phyloP scores from a whole-genome alignment of 1,140 invertebrate species.

The Drosophila ercepeae region DNA sequence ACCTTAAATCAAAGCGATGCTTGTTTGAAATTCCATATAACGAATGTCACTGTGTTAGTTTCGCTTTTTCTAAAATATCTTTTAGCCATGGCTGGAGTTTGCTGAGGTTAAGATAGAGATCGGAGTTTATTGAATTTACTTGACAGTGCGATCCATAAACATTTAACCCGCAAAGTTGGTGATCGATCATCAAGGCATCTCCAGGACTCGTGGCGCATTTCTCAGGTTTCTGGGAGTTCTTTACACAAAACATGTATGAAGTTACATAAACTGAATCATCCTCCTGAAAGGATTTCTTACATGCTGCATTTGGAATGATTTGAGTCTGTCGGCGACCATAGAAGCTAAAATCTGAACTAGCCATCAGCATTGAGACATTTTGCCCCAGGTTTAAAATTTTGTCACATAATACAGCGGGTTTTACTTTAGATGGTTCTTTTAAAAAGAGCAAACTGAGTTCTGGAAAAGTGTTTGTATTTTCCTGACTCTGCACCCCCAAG shows the following conservation, averaged over 20 bases:
- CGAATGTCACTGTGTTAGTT: not conserved
- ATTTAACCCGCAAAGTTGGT: conserved; percentile 24
- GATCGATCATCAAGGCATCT: conserved; percentile 11
- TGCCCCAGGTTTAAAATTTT: not conserved
- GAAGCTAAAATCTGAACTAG: conserved; percentile 24
- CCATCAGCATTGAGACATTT: conserved; percentile 33
- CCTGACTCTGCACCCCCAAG: not conserved
- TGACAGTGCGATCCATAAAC: conserved; percentile 24
- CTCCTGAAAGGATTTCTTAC: conserved; percentile 9
- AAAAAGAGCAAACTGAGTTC: conserved; percentile 14
- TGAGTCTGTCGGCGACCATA: conserved; percentile 17
- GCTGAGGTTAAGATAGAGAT: conserved; percentile 14
- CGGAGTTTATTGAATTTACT: conserved; percentile 6
- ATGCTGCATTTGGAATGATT: conserved; percentile 16
- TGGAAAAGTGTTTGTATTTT: not conserved
- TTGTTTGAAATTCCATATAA: not conserved
- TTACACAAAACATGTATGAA: conserved; percentile 16
- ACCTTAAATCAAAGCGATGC: not conserved
- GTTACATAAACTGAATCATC: conserved; percentile 24
- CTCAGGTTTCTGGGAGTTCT: conserved; percentile 6
- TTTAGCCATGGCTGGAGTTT: conserved; percentile 5
- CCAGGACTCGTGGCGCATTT: conserved; percentile 23
- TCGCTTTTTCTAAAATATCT: not conserved
- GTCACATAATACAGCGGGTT: conserved; percentile 4
- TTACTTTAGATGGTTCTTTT: not conserved